These are phyloP conservation scores for Andricus curvator DNA, from an alignment of 2,888 invertebrate species.

Conservation along the genomic window DNA sequence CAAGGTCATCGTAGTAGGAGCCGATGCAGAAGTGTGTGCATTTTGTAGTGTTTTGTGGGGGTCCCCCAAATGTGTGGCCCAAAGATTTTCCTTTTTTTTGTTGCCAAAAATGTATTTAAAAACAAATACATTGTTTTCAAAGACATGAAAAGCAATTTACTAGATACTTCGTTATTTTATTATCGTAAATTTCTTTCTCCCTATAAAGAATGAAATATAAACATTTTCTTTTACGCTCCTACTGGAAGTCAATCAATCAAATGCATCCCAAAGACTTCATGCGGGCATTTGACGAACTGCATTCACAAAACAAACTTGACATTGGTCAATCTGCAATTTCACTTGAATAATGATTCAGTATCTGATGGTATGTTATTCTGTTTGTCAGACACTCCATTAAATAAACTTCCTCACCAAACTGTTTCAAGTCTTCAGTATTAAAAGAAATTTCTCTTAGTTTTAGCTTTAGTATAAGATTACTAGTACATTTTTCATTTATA, in stretches of 20 bases:
- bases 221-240: not conserved
- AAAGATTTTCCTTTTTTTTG: too few relatives aligned
- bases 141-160: not conserved
- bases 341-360: conserved; percentile 12
- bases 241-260: conserved; percentile 9
- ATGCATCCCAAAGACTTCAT: not conserved
- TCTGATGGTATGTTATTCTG: conserved; percentile 12
- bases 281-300: not conserved
- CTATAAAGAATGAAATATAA: not conserved
- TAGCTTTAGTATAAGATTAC: not conserved
- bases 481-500: not conserved
- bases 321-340: conserved; percentile 8
- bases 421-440: not conserved
- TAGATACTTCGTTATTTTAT: not conserved
- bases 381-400: conserved; percentile 27
- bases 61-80: too few relatives aligned
- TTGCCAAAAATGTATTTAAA: too few relatives aligned
- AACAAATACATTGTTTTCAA: not conserved
- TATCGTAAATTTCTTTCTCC: not conserved
- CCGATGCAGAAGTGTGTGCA: too few relatives aligned
- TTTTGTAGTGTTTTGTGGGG: too few relatives aligned
- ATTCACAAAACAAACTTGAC: conserved; percentile 4
- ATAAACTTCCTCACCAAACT: conserved; percentile 3
- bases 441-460: not conserved
- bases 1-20: too few relatives aligned